phyloP scores from a whole-genome alignment of 2,797 vertebrate genomes.

The Centroberyx gerrardi region DNA sequence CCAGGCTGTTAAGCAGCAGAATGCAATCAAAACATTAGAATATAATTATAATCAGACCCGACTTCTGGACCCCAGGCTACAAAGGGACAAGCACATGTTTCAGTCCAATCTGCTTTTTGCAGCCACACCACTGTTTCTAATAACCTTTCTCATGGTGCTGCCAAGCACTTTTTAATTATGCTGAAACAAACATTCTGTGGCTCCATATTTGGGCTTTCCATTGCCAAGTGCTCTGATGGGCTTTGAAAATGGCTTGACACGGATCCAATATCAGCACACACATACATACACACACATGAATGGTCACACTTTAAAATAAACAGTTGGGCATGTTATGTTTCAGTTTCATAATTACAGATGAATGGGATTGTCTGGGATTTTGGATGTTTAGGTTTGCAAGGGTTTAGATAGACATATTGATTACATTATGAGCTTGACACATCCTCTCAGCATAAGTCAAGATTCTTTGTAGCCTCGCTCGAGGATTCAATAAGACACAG shows the following conservation, averaged over 20 bases:
- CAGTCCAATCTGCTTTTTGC: constrained; percentile 61
- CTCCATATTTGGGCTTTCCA: constrained; percentile 62
- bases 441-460: background rate
- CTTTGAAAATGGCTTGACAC: constrained; percentile 63
- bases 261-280: constrained; percentile 57
- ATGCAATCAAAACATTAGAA: constrained; percentile 50
- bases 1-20: constrained; percentile 46
- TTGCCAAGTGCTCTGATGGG: constrained; percentile 67
- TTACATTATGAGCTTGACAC: background rate
- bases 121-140: constrained; percentile 64
- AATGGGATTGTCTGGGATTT: constrained; percentile 39
- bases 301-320: constrained; percentile 12
- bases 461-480: background rate
- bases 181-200: constrained; percentile 69
- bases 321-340: constrained; percentile 8
- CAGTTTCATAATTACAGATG: constrained; percentile 43
- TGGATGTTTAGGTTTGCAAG: background rate
- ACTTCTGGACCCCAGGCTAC: constrained; percentile 49
- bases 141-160: constrained; percentile 66
- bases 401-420: constrained; percentile 30
- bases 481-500: background rate
- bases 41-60: constrained; percentile 58
- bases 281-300: constrained; percentile 11
- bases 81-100: constrained; percentile 53
- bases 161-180: constrained; percentile 77